Percentiles rank a stretch among this genome's conserved stretches.
These are phyloP conservation scores for Diaprepes abbreviatus DNA, from an alignment of 2,888 invertebrate species.

Conservation along the genomic window DNA sequence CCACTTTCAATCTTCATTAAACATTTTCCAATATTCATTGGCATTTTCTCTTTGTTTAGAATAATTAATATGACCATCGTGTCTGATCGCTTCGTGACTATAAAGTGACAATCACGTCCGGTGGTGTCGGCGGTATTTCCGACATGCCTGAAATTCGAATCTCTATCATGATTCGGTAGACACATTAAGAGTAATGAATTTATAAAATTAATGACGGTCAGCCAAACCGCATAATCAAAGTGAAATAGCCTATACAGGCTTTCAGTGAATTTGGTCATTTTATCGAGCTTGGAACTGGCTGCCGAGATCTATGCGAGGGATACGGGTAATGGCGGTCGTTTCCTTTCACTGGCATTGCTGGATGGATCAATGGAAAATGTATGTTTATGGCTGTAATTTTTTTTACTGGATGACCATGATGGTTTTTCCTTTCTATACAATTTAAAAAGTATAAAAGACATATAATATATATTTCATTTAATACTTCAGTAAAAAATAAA, in stretches of 20 bases:
- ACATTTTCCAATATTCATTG: conserved; percentile 4
- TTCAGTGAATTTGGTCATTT: conserved; percentile 17
- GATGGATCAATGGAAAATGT: conserved; percentile 19
- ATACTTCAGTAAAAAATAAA: too few relatives aligned
- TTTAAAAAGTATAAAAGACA: neutral
- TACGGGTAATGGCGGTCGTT: conserved; percentile 23
- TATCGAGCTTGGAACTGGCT: conserved; percentile 15
- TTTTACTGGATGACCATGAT: neutral
- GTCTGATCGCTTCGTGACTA: conserved; percentile 12
- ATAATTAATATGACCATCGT: neutral
- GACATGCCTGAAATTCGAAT: conserved; percentile 26
- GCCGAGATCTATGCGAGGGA: conserved; percentile 29
- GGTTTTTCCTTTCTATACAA: neutral
- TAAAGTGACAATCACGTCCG: conserved; percentile 16
- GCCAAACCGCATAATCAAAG: conserved; percentile 30
- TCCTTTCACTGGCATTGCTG: conserved; percentile 26
- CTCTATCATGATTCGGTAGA: conserved; percentile 16
- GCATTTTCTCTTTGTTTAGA: conserved; percentile 2
- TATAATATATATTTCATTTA: too few relatives aligned
- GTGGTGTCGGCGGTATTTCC: conserved; percentile 7
- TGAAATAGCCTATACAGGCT: conserved; percentile 24
- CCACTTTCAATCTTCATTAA: conserved; percentile 4
- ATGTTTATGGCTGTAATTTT: neutral
- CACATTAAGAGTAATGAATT: conserved; percentile 26
- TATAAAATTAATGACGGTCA: conserved; percentile 28